Evolutionary conservation across 2,888 invertebrate species (phyloP).

Genomic region (Leptinotarsa rubiginosa): DNA sequence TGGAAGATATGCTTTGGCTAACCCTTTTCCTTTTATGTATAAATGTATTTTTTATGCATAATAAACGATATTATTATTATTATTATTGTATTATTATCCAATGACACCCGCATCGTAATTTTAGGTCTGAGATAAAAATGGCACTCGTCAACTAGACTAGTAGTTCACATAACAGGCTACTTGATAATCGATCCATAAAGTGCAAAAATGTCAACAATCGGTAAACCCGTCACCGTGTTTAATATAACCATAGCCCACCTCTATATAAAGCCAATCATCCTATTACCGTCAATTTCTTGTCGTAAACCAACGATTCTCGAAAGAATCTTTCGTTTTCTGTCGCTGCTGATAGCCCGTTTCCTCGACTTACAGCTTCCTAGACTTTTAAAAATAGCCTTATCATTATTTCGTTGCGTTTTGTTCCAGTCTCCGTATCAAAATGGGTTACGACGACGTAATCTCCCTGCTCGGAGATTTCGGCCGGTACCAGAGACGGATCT

Average conservation of each 20-base stretch:
- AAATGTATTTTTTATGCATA: no score
- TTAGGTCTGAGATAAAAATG: no score
- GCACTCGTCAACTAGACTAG: no score
- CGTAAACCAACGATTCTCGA: not conserved
- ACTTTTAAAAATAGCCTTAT: constrained; percentile 12
- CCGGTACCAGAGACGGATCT: constrained; percentile 75
- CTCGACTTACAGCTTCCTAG: not conserved
- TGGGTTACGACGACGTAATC: constrained; percentile 80
- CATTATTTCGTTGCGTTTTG: not conserved
- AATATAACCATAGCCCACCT: not conserved
- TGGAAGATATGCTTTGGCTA: no score
- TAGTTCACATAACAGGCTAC: no score
- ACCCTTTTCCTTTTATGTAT: no score
- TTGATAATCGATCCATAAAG: not conserved
- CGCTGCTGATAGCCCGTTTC: not conserved
- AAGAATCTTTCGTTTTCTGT: constrained; percentile 3
- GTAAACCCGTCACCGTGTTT: not conserved
- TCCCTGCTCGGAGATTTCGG: constrained; percentile 78
- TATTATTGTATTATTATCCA: no score
- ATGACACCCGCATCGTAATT: no score
- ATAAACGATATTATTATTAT: no score
- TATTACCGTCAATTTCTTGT: not conserved
- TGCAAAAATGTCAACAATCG: not conserved
- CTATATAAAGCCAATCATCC: not conserved
- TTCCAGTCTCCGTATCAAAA: constrained; percentile 56